These are phyloP conservation scores for Bolinopsis microptera DNA, from an alignment of 37 sponge, comb jelly and placozoan species.

Conservation along the genomic window DNA sequence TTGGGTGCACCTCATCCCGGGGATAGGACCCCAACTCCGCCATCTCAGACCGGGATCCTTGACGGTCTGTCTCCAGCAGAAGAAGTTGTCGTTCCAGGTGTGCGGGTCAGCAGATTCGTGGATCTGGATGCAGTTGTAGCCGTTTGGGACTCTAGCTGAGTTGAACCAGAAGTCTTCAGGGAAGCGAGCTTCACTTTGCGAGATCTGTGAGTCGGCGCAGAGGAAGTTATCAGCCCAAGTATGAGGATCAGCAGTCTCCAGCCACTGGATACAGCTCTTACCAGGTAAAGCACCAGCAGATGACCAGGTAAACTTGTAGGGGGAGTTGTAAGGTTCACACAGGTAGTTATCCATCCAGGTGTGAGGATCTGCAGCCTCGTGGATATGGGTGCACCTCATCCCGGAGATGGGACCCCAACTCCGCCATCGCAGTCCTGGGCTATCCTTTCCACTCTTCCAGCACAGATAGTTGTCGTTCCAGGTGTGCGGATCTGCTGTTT, in stretches of 20 bases:
- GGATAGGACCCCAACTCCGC: background rate
- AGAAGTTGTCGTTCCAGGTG: background rate
- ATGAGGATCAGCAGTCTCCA: background rate
- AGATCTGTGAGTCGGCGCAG: background rate
- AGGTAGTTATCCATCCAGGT: constrained; percentile 1
- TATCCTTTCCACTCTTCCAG: background rate
- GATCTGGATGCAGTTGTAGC: background rate
- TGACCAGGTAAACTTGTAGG: constrained; percentile 35
- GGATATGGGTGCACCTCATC: background rate
- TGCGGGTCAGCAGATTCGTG: background rate
- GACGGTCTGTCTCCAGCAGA: background rate
- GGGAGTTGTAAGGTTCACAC: background rate
- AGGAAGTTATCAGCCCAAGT: constrained; percentile 15
- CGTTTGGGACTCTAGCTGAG: background rate
- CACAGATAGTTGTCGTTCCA: background rate
- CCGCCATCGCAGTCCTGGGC: background rate
- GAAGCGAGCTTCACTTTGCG: background rate
- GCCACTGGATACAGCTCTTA: background rate
- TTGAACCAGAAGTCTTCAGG: background rate
- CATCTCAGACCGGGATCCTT: background rate
- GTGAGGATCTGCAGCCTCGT: background rate
- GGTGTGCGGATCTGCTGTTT: background rate
- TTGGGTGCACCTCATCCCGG: background rate
- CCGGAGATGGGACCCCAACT: background rate
- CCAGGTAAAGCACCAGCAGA: background rate